Evolutionary conservation across 2,113 vertebrate genomes (phyloP).

Genomic region (Cyanoliseus patagonus): DNA sequence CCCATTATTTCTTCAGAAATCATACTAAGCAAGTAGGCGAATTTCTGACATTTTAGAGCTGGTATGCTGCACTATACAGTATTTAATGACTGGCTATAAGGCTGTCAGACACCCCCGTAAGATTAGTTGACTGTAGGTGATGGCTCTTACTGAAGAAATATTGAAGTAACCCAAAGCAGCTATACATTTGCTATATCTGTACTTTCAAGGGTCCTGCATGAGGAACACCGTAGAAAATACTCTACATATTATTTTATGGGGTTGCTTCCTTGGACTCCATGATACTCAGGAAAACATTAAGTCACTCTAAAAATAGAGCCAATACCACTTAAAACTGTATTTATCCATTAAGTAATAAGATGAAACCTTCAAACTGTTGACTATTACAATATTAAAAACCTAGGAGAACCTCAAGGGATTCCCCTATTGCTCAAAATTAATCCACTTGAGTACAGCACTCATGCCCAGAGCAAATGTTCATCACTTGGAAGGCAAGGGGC

Average conservation of each 20-base stretch:
- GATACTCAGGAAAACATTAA: not conserved
- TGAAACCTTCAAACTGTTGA: not conserved
- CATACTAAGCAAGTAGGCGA: not conserved
- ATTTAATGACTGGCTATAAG: not conserved
- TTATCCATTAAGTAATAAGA: not conserved
- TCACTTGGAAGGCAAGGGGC: not conserved
- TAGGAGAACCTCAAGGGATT: not conserved
- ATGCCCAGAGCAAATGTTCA: not conserved
- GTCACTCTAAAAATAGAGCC: not conserved
- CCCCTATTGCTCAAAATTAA: not conserved
- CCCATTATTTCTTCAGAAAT: not conserved
- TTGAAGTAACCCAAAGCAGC: not conserved
- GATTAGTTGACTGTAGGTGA: not conserved
- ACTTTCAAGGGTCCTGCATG: not conserved
- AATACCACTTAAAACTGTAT: not conserved
- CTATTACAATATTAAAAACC: not conserved
- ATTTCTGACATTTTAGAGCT: not conserved
- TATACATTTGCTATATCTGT: rapidly evolving
- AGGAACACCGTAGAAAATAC: not conserved
- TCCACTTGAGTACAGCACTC: not conserved
- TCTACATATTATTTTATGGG: not conserved
- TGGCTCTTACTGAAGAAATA: not conserved
- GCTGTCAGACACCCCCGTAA: not conserved
- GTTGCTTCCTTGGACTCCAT: not conserved
- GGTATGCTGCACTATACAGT: not conserved